Base-by-base conservation (phyloP, 2,797 vertebrate genomes). In the Chrysolophus pictus region DNA sequence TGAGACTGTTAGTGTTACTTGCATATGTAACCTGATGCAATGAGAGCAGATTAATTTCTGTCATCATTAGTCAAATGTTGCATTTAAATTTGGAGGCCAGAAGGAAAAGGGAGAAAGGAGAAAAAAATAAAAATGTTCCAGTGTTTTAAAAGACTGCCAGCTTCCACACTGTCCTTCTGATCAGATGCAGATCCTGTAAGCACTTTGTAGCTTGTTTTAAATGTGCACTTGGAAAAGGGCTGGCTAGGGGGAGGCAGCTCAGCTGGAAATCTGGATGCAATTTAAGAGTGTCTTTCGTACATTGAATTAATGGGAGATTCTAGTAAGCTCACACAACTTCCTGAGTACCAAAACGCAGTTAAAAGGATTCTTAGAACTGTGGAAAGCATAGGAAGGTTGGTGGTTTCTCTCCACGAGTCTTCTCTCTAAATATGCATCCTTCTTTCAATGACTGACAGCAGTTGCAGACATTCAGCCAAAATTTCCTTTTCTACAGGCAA, bases 401-500 rank as follows among this genome's bases (percentile, higher is more conserved):
- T 15, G 55, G 90, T 84, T 92, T 55, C 79, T 49, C 35, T 31
- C 28, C 53, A 4, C 31, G 68, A 11, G 47, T 37, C 26, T 74
- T 71, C 75, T 93, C 58, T 84, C 28, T 42, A 60, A 72, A 77
- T 14, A 53, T 75, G 63, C 72, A 90, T 37, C 41, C 63, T 86
- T 39, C 80, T 35, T 83, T 64, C 84, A 85, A 78, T 31, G 56
- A n/a, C 33, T 35, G 56, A n/a, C 33, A 93, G 62, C 71, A 88
- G 56, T 87, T 81, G 41, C 87, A 94, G 82, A 74, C 70, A 78
- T 79, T 79, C 70, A 93, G 87, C 8, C 73, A 80, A 88, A 70
- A 7, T 5, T 2, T 0, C 8, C 8, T 46, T 82, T 76, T 84
- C 74, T 88, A 3, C 60, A 93, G 94, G 60, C 7, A 14, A 84